Conservation (phyloP, 2,113 vertebrate species). For the Poeciliopsis occidentalis region DNA sequence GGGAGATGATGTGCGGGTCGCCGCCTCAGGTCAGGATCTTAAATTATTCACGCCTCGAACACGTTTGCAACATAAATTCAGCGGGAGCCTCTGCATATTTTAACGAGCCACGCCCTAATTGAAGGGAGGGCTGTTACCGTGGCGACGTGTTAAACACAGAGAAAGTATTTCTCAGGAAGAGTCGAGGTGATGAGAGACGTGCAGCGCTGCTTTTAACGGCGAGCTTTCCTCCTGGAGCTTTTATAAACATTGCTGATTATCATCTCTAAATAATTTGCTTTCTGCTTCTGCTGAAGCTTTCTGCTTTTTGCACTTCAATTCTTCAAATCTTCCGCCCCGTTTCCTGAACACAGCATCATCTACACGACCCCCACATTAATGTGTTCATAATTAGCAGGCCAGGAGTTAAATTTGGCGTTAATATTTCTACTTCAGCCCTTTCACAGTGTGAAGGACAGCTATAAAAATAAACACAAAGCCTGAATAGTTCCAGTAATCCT, state of each 20-base stretch:
- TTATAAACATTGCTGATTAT: not conserved
- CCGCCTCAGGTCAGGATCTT: conserved; percentile 85
- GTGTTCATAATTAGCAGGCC: not conserved
- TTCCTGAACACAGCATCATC: not conserved
- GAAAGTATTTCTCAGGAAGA: not conserved
- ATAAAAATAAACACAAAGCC: not conserved
- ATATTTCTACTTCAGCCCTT: not conserved
- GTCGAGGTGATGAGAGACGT: not conserved
- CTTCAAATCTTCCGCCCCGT: conserved; percentile 1
- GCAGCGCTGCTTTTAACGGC: not conserved
- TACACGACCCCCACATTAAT: not conserved
- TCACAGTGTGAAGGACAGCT: not conserved
- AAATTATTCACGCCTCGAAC: not conserved
- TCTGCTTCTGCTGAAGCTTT: conserved; percentile 11
- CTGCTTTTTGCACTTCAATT: conserved; percentile 3
- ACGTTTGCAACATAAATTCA: not conserved
- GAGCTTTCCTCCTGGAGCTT: not conserved
- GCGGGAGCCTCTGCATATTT: not conserved
- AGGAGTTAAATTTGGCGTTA: not conserved
- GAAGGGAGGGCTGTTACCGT: not conserved
- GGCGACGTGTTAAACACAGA: not conserved
- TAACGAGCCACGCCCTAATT: not conserved
- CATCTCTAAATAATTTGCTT: conserved; percentile 50
- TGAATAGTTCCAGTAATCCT: not conserved
- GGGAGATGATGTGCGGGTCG: conserved; percentile 95